Evolutionary conservation across 1,140 invertebrate genomes (phyloP).

Genomic region (Carcinoscorpius rotundicauda): DNA sequence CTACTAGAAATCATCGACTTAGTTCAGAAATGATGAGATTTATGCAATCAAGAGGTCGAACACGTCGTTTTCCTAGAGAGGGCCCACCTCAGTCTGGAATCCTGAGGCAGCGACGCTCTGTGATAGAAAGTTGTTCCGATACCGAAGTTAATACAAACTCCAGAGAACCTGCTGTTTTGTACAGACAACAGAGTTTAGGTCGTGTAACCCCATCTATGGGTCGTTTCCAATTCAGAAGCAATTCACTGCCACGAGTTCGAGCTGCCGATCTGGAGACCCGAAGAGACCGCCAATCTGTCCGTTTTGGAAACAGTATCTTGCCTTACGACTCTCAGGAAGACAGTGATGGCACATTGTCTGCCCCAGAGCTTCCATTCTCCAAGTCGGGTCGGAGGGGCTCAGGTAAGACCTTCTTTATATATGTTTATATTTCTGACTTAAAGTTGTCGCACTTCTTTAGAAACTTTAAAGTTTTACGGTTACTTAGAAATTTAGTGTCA

Average conservation of each 20-base stretch:
- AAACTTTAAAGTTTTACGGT: no score
- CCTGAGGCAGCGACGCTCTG: no score
- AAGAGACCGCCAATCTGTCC: constrained; percentile 21
- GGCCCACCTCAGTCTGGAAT: no score
- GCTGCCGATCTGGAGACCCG: constrained; percentile 16
- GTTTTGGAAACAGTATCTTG: constrained; percentile 28
- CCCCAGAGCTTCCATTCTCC: constrained; percentile 46
- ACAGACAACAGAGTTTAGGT: no score
- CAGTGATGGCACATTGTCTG: constrained; percentile 64
- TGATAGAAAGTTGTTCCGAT: no score
- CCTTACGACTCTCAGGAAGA: constrained; percentile 62
- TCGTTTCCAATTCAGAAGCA: constrained; percentile 17
- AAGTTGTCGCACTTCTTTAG: no score
- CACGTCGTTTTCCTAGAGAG: neutral
- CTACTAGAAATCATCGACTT: constrained; percentile 9
- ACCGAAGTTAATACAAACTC: no score
- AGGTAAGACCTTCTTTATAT: constrained; percentile 6
- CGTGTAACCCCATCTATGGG: no score
- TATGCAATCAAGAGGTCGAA: constrained; percentile 15
- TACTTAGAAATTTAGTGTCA: no score
- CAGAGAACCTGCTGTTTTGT: no score
- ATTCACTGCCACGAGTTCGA: constrained; percentile 27
- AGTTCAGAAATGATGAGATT: constrained; percentile 14
- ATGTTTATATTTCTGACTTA: no score
- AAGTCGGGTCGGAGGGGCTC: constrained; percentile 12